Base-by-base conservation (phyloP, 2,797 vertebrate species). In the Craterocephalus amniculus region DNA sequence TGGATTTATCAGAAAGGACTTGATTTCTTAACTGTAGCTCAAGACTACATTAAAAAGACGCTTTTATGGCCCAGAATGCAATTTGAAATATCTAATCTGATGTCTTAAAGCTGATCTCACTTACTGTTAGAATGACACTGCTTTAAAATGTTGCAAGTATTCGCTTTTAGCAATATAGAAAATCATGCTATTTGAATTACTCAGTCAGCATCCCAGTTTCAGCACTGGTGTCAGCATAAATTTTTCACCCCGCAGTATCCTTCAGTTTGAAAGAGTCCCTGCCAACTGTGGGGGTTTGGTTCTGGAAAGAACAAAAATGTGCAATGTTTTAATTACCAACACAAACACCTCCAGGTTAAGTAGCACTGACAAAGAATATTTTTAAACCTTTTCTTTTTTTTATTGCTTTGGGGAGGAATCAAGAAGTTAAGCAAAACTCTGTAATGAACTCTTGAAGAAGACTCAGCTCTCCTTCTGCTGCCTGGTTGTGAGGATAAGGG, bases 311-410 rank as follows among this genome's bases (percentile, higher is more conserved):
- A 22, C 24, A 54, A 70, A 58, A 24, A 6, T 38, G 24, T n/a
- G 13, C 8, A 52, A 80, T 83, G 31, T 76, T 78, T 76, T 83
- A 83, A 82, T 73, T 56, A 82, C 76, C 55, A 63, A 1, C n/a
- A 36, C 60, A 70, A 80, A 80, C 57, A 72, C 66, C 35, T 67
- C 40, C 26, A 43, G 68, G 65, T 61, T 58, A 36, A 45, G 27
- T 0, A 52, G 36, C 64, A 48, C 29, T 0, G 4, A 67, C 48
- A 12, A 11, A 54, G 43, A 60, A 64, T 70, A 65, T 16, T 68
- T 38, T 67, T 58, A 34, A 16, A 16, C n/a, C n/a, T n/a, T 29
- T 51, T 61, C 69, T 36, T 20, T 55, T 73, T 40, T 14, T n/a
- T 45, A 4, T 43, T 43, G 18, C 24, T 29, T 56, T 31, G 27